A percentile compares a stretch with the other conserved stretches of the same genome.
These are phyloP conservation scores for Chalcis sispes DNA, from an alignment of 2,888 invertebrate genomes.

Conservation along the genomic window DNA sequence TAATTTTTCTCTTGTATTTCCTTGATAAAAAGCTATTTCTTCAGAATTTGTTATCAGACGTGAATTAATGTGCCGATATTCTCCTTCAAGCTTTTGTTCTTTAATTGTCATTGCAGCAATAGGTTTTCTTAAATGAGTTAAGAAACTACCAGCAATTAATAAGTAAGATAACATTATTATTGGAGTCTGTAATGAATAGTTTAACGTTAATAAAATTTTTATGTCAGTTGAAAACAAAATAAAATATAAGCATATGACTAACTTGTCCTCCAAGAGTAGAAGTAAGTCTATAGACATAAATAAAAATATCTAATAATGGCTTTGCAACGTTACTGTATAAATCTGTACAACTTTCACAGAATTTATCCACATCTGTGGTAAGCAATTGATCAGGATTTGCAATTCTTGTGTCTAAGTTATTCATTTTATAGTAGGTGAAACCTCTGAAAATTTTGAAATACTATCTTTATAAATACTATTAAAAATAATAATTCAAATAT, in stretches of 20 bases:
- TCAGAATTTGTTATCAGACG: constrained; percentile 97
- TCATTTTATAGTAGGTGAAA: constrained; percentile 97
- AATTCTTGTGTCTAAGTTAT: constrained; percentile 95
- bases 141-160: constrained; percentile 88
- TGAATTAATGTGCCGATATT: constrained; percentile 97
- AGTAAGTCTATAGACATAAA: constrained; percentile 94
- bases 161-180: constrained; percentile 92
- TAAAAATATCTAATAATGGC: constrained; percentile 94
- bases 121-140: constrained; percentile 92
- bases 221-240: constrained; percentile 9
- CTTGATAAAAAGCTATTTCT: constrained; percentile 91
- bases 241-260: constrained; percentile 53
- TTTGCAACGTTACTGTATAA: constrained; percentile 98
- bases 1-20: constrained; percentile 90
- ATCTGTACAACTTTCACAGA: constrained; percentile 96
- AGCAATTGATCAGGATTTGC: constrained; percentile 96
- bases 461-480: constrained; percentile 2
- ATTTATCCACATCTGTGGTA: constrained; percentile 97
- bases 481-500: not conserved
- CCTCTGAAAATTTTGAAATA: constrained; percentile 79
- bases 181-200: constrained; percentile 84
- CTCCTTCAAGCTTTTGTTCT: constrained; percentile 98
- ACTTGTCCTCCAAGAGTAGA: constrained; percentile 89
- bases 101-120: constrained; percentile 91
- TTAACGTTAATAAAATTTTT: constrained; percentile 9